Evolutionary conservation across 1,140 invertebrate genomes (phyloP).

Genomic region (Camponotus vicinus): DNA sequence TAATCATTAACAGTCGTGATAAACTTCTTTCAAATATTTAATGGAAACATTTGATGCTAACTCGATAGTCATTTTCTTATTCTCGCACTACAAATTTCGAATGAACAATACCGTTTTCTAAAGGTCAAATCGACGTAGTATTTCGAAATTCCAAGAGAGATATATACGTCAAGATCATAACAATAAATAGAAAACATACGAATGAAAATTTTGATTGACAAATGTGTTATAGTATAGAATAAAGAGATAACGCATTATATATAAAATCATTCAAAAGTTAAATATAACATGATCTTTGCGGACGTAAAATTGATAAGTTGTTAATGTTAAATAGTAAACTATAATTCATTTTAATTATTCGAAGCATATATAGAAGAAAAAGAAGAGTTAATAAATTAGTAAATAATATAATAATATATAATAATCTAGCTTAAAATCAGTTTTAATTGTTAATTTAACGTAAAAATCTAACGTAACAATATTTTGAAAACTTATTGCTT

Average conservation of each 20-base stretch:
- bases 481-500: neutral
- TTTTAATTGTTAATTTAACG: too few species aligned
- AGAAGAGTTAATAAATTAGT: too few species aligned
- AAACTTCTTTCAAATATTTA: neutral
- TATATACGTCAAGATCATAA: slow-evolving; percentile 59
- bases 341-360: too few species aligned
- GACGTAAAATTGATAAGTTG: too few species aligned
- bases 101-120: neutral
- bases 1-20: neutral
- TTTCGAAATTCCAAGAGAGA: slow-evolving; percentile 63
- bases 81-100: neutral
- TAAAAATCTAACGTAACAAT: too few species aligned
- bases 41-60: neutral
- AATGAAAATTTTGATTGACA: slow-evolving; percentile 1
- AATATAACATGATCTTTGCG: too few species aligned
- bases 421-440: too few species aligned
- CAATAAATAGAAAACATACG: slow-evolving; percentile 69
- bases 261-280: too few species aligned
- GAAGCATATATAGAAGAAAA: too few species aligned
- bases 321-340: too few species aligned
- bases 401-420: too few species aligned
- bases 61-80: neutral
- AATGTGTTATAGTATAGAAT: neutral
- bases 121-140: slow-evolving; percentile 53
- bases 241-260: too few species aligned